Evolutionary conservation across 2,113 vertebrate species (phyloP), one percentile per base, ranked within the genome.

Genomic region (Phyllostomus discolor): DNA sequence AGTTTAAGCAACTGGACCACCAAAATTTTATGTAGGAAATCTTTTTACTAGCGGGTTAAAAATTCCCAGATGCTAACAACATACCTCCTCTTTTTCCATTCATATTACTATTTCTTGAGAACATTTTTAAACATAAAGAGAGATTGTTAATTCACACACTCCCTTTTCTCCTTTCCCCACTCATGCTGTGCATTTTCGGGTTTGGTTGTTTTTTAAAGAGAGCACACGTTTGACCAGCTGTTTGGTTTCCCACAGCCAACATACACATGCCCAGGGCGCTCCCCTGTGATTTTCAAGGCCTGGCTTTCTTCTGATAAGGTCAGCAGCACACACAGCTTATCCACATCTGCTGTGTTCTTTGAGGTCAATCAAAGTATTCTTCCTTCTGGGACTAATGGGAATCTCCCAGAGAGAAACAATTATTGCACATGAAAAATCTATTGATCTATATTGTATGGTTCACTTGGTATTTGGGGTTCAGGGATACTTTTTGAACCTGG

Each of bases 341-440:
- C 97, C 98, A 98, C 98, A 98, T 98, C 98, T 99, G 98, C 98
- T 98, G 96, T 96, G 98, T 98, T 98, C 95, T 98, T 98, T 62
- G 95, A 98, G 98, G 98, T 98, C 98, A 98, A 97, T 98, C 98
- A 98, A 97, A 98, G 96, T 96, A 94, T 96, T 98, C 97, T 98
- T 98, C 95, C 98, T 98, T 98, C 96, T 97, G 97, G 96, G 97
- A 98, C 98, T 98, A 98, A 98, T 98, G 97, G 97, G 97, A 85
- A 92, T 98, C 97, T 97, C 97, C 98, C 98, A 98, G 98, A 98
- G 97, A 98, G 98, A 98, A 98, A 98, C 96, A 98, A 98, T 98
- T 98, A 98, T 98, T 98, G 98, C 97, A 97, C 95, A 98, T 97
- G 98, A 98, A 96, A 98, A 98, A 97, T 97, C 96, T 98, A 98